These are phyloP conservation scores for Polyploca ridens DNA, from an alignment of 2,888 invertebrate species.

Conservation along the genomic window DNA sequence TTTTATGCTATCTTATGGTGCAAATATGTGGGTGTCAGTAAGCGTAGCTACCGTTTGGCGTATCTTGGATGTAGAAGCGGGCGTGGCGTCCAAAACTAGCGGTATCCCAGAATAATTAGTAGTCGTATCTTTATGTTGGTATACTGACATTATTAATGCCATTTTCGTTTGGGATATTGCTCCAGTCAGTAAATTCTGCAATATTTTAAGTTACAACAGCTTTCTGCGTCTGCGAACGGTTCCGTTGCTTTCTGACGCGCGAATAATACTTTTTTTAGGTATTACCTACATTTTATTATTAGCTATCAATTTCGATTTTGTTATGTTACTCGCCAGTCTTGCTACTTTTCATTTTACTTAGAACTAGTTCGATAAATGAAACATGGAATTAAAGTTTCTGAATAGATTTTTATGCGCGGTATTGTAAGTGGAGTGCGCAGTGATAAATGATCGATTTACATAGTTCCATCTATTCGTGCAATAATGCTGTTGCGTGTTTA, in stretches of 20 bases:
- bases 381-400: neutral
- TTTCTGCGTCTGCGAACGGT: neutral
- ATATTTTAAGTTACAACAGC: neutral
- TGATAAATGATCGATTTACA: conserved; percentile 24
- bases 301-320: neutral
- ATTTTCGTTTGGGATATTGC: neutral
- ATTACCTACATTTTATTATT: neutral
- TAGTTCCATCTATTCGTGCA: conserved; percentile 29
- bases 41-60: conserved; percentile 32
- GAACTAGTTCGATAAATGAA: neutral
- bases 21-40: conserved; percentile 9
- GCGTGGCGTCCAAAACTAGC: conserved; percentile 36
- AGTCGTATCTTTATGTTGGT: conserved; percentile 7
- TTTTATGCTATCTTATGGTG: neutral
- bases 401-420: neutral
- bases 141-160: conserved; percentile 3
- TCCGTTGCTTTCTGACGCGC: neutral
- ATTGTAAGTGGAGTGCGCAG: too few relatives aligned
- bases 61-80: conserved; percentile 25
- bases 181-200: neutral
- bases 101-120: conserved; percentile 41
- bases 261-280: neutral
- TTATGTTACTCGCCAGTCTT: neutral
- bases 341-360: conserved; percentile 4
- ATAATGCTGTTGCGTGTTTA: conserved; percentile 22